Evolutionary conservation across 2,888 invertebrate genomes (phyloP), one percentile per base, ranked within the genome.

Genomic region (Eupithecia abbreviata): DNA sequence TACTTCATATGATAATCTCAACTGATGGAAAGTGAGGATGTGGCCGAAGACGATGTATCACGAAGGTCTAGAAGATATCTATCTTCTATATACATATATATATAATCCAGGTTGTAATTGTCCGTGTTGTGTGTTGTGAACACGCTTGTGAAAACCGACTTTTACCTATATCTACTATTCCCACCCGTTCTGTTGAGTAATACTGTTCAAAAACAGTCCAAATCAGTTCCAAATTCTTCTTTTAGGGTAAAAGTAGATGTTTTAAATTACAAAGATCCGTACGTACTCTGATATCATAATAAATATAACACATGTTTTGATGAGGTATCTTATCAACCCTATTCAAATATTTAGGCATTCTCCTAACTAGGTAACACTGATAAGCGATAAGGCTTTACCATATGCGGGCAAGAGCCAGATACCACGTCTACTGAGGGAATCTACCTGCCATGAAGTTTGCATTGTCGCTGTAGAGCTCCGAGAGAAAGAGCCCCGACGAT

Each of bases 271-370:
- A 4, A 62, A 62, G 9, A 30, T 18, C n/a, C n/a, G 58, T 58
- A 58, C 6, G 47, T 47, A 12, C 4, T 18, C 30, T 30, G 62
- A 62, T 62, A 62, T 62, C 62, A 30, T 62, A 62, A 62, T 62
- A 62, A 30, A 62, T 62, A 68, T 69, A 47, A 69, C 69, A 69
- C 69, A 69, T 47, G 69, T 69, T 69, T 49, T 69, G 72, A 43
- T 65, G 43, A 47, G 43, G 67, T 43, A 4, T 4, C n/a, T 69
- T 69, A 69, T 47, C 68, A 12, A 18, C 0, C n/a, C 43, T 43
- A 45, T 69, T 69, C 30, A 49, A 69, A 69, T 69, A 69, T 69
- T 43, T 30, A 69, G 69, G 47, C 69, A 69, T 69, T 69, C 69
- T 47, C 69, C 13, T 69, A 69, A 69, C 69, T 69, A 69, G 69